Base-by-base conservation (phyloP, 2,113 vertebrate genomes). In the Clarias batrachus region DNA sequence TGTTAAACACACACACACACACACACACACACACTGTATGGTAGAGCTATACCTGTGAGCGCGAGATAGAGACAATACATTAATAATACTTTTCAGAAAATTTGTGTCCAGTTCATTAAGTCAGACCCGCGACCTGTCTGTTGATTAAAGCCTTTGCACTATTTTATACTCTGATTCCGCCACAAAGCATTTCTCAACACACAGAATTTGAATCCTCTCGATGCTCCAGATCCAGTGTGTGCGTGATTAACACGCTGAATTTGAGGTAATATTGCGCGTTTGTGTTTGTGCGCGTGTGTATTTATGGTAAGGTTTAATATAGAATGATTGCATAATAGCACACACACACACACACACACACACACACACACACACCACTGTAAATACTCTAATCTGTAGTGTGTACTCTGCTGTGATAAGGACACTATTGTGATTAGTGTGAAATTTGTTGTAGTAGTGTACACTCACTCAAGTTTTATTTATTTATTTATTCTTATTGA, bases 271-370 rank as follows among this genome's bases (percentile, higher is more conserved):
- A 78, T 56, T 56, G 25, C 30, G 52, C 56, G 52, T 77, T 23
- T 54, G 41, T 54, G 23, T 54, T 4, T 21, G 33, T 52, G 37
- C 48, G 71, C 13, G 21, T 48, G 30, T 25, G 21, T 52, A 52
- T 78, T 54, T 54, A 76, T n/a, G 27, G n/a, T 52, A n/a, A n/a
- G 12, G 23, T 52, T 52, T 76, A 76, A 54, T 76, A 54, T 74
- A 41, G 19, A 68, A 68, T 68, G 13, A 68, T 1, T 63, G 23
- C 23, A 63, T 25, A 63, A 27, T 12, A 68, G 16, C 57, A 81
- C 78, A 81, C 78, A 62, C 78, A 81, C 78, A 80, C 78, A 62
- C 54, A 79, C 52, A 80, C 56, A 79, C 52, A 79, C 56, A 81
- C 78, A 60, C 27, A 81, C 78, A 33, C 30, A 33, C 30, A 33